Percentiles rank a stretch among this genome's conserved stretches.
phyloP scores from a whole-genome alignment of 2,113 vertebrate genomes.

The Xiphophorus couchianus region DNA sequence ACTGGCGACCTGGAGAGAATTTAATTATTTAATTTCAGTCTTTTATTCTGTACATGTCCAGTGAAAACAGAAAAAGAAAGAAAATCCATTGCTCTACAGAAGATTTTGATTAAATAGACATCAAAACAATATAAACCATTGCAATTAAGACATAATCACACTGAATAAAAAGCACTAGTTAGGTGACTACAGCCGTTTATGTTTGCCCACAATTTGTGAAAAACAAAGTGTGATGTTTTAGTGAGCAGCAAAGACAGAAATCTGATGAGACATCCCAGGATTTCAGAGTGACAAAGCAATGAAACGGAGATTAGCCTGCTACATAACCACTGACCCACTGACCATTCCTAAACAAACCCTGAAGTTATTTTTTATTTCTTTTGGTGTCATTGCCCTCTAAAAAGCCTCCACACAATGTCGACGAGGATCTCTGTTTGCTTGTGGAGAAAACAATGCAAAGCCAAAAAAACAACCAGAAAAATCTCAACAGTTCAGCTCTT shows the following conservation, averaged over 20 bases:
- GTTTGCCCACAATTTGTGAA: neutral
- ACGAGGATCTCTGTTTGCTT: slow-evolving; percentile 13
- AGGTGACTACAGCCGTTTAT: too few relatives aligned
- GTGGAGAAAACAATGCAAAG: neutral
- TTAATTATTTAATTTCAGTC: too few relatives aligned
- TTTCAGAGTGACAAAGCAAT: slow-evolving; percentile 10
- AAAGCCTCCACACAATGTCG: slow-evolving; percentile 6
- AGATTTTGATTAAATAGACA: too few relatives aligned
- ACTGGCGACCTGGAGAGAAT: too few relatives aligned
- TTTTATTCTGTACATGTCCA: too few relatives aligned
- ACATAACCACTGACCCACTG: slow-evolving; percentile 29
- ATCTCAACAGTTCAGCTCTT: too few relatives aligned
- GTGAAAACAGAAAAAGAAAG: too few relatives aligned
- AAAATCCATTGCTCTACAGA: too few relatives aligned
- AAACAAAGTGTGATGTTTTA: neutral
- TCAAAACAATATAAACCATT: too few relatives aligned
- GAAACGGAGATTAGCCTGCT: slow-evolving; percentile 6
- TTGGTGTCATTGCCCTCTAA: slow-evolving; percentile 11
- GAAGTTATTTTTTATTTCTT: slow-evolving; percentile 15
- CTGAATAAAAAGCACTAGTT: too few relatives aligned
- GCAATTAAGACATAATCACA: too few relatives aligned
- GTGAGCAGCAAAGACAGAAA: slow-evolving; percentile 5
- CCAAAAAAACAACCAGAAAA: too few relatives aligned
- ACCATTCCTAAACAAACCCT: slow-evolving; percentile 22
- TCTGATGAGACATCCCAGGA: slow-evolving; percentile 11